phyloP scores from a whole-genome alignment of 2,797 vertebrate species.

The Glossophaga mutica region DNA sequence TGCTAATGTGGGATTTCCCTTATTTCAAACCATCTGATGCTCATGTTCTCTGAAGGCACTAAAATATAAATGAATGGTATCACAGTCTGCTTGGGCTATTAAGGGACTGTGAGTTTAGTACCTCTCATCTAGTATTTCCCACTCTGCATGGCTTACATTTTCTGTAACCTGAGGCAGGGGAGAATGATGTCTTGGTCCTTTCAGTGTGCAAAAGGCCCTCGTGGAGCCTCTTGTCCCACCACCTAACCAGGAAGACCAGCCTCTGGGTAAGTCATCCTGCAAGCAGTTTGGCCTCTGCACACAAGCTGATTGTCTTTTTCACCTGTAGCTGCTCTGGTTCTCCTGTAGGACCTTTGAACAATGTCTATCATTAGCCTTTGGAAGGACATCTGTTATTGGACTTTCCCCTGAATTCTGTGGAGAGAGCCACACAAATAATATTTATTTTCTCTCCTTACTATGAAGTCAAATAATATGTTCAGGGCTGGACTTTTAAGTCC shows the following conservation, averaged over 20 bases:
- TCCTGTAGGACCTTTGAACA: neutral
- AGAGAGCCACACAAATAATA: conserved; percentile 48
- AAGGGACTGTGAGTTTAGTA: neutral
- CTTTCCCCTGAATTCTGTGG: neutral
- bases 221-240: neutral
- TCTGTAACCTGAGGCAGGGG: neutral
- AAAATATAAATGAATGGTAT: neutral
- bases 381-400: neutral
- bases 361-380: neutral
- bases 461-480: conserved; percentile 23
- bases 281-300: neutral
- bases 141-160: neutral
- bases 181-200: neutral
- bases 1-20: neutral
- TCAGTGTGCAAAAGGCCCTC: neutral
- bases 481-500: neutral
- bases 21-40: neutral
- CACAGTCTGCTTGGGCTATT: neutral
- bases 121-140: neutral
- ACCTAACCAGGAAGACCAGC: neutral
- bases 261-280: neutral
- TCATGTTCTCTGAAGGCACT: conserved; percentile 11
- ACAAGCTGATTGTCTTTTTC: conserved; percentile 6
- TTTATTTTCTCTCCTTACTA: conserved; percentile 35
- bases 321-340: neutral